A percentile compares a stretch with the other conserved stretches of the same genome.
These are phyloP conservation scores for Gracilinanus agilis DNA, from an alignment of 2,113 vertebrate genomes.

Conservation along the genomic window DNA sequence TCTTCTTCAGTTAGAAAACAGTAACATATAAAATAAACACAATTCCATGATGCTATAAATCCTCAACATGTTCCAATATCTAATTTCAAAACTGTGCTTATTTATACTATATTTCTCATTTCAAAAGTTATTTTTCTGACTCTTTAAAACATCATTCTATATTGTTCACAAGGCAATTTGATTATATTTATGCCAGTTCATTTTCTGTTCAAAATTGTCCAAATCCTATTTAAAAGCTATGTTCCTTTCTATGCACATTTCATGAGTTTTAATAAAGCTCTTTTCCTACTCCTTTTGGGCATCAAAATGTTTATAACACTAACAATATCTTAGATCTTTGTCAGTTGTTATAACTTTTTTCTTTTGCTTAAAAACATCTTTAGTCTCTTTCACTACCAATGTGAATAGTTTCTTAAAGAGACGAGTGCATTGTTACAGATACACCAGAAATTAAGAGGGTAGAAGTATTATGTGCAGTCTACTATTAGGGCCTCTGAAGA, in stretches of 20 bases:
- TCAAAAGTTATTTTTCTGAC: neutral
- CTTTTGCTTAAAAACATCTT: neutral
- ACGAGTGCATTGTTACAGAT: neutral
- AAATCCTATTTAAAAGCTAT: neutral
- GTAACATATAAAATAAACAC: neutral
- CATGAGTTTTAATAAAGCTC: neutral
- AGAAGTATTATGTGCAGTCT: neutral
- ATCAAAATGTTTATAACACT: neutral
- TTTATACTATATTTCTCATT: neutral
- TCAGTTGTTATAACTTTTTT: neutral
- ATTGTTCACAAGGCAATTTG: neutral
- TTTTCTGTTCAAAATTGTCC: neutral
- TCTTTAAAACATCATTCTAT: neutral
- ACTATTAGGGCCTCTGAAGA: neutral
- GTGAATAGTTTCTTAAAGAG: neutral
- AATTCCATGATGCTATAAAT: neutral
- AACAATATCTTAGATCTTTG: neutral
- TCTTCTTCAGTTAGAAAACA: neutral
- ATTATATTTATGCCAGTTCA: neutral
- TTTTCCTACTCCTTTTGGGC: neutral
- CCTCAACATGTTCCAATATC: neutral
- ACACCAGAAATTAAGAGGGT: neutral
- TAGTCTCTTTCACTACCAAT: neutral
- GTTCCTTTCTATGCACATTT: neutral
- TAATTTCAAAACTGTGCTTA: neutral